A percentile compares a stretch with the other conserved stretches of the same genome.
Conservation (phyloP, 2,888 invertebrate species). For the Alloscopus bannaensis region DNA sequence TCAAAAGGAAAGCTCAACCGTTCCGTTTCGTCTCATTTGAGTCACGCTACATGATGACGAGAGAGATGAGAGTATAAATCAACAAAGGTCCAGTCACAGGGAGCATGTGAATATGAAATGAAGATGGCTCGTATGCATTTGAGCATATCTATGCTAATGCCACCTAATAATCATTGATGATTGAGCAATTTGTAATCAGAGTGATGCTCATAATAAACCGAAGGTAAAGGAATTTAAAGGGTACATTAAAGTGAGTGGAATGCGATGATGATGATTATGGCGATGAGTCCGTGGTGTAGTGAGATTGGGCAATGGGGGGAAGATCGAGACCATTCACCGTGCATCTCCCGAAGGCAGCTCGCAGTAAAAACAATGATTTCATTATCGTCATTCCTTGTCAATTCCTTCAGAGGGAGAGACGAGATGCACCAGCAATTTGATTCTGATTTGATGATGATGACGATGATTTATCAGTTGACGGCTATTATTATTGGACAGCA, state of each 20-base stretch:
- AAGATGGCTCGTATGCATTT: conserved; percentile 1
- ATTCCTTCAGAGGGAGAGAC: neutral
- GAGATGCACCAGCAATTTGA: conserved; percentile 33
- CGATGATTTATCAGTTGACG: conserved; percentile 23
- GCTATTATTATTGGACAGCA: conserved; percentile 18
- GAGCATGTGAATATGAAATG: conserved; percentile 14
- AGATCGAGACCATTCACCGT: conserved; percentile 23
- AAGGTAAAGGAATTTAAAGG: conserved; percentile 4
- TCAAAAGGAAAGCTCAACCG: conserved; percentile 9
- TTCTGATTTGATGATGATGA: conserved; percentile 44
- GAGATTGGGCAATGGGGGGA: conserved; percentile 5
- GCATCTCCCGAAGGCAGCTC: conserved; percentile 43
- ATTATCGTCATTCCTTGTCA: conserved; percentile 32
- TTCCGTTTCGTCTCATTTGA: conserved; percentile 35
- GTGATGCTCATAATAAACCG: conserved; percentile 44
- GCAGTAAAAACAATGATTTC: conserved; percentile 52
- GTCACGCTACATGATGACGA: conserved; percentile 24
- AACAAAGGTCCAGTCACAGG: conserved; percentile 4
- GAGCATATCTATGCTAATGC: neutral
- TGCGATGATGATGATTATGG: too few relatives aligned
- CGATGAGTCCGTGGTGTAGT: too few relatives aligned
- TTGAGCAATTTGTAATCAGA: conserved; percentile 57
- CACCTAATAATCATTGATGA: conserved; percentile 32
- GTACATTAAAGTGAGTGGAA: too few relatives aligned
- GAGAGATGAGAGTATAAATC: neutral